Base-by-base conservation (phyloP, 2,888 invertebrate genomes). In the Nycteola revayana region DNA sequence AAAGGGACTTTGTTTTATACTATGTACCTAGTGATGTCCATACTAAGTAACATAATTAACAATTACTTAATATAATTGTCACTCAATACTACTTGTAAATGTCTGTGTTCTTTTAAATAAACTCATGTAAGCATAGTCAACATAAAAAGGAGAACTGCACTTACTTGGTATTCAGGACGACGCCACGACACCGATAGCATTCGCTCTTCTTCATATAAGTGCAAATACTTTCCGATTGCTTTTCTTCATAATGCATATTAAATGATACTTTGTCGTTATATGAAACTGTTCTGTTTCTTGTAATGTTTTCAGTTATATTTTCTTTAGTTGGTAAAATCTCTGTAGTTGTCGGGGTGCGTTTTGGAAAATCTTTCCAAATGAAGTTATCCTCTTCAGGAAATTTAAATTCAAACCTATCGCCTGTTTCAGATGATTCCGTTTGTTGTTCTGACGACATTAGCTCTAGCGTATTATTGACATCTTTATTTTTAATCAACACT, bases 171-270 rank as follows among this genome's bases (percentile, higher is more conserved):
- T 55, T 41, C 36, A 80, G 68, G 10, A 75, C 32, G n/a, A 70
- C 30, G 9, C 85, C 85, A 9, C 71, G 67, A 9, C 38, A 56
- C 17, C 44, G 49, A 32, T 51, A 46, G 44, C 86, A 86, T 37
- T 76, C 67, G 9, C 42, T 44, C 49, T 70, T 69, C 24, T 61
- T 70, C 28, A 80, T 66, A 42, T 73, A 76, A 3, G 70, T 68
- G 34, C 83, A 83, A 42, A 79, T 73, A 42, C 56, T 66, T 66
- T 76, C 73, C 1, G 67, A 55, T 28, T 61, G 32, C 10, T 44
- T 52, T 22, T 53, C 44, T 43, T 39, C 30, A 17, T 50, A 42
- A 28, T 49, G 31, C 30, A 21, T 28, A 31, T 47, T 41, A 8
- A 40, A 40, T 7, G 26, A 36, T 9, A 49, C 22, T 7, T 43